phyloP scores from a whole-genome alignment of 1,140 invertebrate genomes.

The Procambarus virginalis region DNA sequence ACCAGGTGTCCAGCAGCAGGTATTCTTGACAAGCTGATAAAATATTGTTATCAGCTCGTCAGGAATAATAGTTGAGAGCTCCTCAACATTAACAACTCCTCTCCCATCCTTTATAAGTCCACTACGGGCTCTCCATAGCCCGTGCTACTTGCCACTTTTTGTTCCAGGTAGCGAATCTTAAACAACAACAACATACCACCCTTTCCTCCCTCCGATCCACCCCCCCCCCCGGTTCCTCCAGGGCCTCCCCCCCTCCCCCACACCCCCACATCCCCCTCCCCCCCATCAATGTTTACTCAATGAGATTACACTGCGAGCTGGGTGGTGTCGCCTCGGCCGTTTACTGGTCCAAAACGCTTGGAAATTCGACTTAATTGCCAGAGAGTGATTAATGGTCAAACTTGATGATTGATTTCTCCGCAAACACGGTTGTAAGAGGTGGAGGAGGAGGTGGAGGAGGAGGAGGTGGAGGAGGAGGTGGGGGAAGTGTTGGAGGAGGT shows the following conservation, averaged over 20 bases:
- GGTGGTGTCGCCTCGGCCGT: constrained; percentile 7
- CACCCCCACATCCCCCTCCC: background rate
- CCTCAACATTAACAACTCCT: no score
- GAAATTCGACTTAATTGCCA: constrained; percentile 44
- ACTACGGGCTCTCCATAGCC: no score
- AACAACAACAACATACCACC: background rate
- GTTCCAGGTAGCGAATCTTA: no score
- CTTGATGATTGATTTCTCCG: constrained; percentile 43
- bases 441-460: background rate
- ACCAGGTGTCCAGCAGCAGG: no score
- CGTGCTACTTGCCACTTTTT: no score
- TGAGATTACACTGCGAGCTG: background rate
- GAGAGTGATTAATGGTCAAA: constrained; percentile 40
- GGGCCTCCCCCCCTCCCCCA: background rate
- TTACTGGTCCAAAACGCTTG: constrained; percentile 21
- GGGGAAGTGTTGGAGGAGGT: background rate
- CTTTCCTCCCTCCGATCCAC: background rate
- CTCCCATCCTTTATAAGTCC: no score
- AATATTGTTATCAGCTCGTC: no score
- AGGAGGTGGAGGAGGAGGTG: background rate
- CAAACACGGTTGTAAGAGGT: constrained; percentile 15
- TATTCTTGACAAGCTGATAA: no score
- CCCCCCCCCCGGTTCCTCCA: background rate
- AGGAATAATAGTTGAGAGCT: no score
- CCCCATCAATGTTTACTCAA: constrained; percentile 9